phyloP scores from a whole-genome alignment of 2,113 vertebrate genomes.

The Callocephalon fimbriatum region DNA sequence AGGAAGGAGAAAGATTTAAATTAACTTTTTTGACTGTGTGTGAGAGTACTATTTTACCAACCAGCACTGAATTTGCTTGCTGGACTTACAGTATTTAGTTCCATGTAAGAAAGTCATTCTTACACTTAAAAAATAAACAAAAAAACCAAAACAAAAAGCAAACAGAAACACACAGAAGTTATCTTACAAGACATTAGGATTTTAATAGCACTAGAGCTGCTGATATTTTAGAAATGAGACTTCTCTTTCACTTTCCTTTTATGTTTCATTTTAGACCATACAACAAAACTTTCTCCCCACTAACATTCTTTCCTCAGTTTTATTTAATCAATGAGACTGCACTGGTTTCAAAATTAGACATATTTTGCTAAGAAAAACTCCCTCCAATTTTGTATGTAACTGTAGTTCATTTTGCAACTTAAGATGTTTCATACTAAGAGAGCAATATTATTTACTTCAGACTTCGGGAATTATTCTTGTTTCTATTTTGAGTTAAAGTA shows the following conservation, averaged over 20 bases:
- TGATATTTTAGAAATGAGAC: not conserved
- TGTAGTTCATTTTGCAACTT: not conserved
- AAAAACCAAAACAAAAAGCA: not conserved
- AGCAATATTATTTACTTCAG: not conserved
- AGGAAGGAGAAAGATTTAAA: not conserved
- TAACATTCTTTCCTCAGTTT: not conserved
- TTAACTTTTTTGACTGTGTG: not conserved
- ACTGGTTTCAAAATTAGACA: not conserved
- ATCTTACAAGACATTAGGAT: not conserved
- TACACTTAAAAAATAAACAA: not conserved
- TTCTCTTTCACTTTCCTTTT: not conserved
- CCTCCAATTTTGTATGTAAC: not conserved
- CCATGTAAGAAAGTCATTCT: not conserved
- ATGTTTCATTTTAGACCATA: not conserved
- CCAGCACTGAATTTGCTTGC: not conserved
- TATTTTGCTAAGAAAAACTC: not conserved
- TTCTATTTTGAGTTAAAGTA: not conserved
- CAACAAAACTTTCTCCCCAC: not conserved
- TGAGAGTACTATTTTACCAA: not conserved
- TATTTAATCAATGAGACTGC: not conserved
- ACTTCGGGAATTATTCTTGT: not conserved
- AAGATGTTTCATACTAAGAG: too few species aligned
- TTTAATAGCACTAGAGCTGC: not conserved
- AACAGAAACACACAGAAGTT: not conserved
- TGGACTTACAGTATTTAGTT: not conserved